These are phyloP conservation scores for Neomicropteryx cornuta DNA, from an alignment of 1,140 invertebrate genomes.

Conservation along the genomic window DNA sequence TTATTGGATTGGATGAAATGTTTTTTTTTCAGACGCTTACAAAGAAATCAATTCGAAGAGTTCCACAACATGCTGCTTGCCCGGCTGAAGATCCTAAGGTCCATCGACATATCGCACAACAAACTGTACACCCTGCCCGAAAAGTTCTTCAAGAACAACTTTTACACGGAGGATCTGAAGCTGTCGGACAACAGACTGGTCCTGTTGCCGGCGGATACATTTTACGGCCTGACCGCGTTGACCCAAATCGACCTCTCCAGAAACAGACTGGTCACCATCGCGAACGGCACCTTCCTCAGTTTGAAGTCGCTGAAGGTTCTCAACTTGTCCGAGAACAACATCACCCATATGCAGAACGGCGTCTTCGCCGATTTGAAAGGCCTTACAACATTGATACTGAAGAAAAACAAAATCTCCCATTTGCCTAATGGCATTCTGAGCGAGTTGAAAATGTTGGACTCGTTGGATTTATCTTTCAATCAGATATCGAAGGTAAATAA, in stretches of 20 bases:
- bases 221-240: conserved; percentile 37
- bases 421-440: conserved; percentile 26
- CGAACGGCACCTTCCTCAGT: conserved; percentile 37
- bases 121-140: conserved; percentile 46
- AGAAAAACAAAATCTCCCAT: conserved; percentile 42
- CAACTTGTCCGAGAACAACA: conserved; percentile 49
- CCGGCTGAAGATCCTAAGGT: conserved; percentile 50
- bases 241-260: conserved; percentile 57
- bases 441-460: conserved; percentile 25
- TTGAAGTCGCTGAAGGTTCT: conserved; percentile 42
- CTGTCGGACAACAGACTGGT: conserved; percentile 59
- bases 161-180: conserved; percentile 51
- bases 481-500: conserved; percentile 10
- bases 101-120: conserved; percentile 67
- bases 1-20: background rate
- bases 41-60: conserved; percentile 60
- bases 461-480: conserved; percentile 27
- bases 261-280: conserved; percentile 51
- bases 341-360: conserved; percentile 39
- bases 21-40: conserved; percentile 45
- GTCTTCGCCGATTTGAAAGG: conserved; percentile 44
- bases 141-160: conserved; percentile 49
- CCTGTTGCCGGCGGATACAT: conserved; percentile 41
- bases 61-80: conserved; percentile 53
- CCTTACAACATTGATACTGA: conserved; percentile 45